Evolutionary conservation across 2,113 vertebrate genomes (phyloP).

Genomic region (Oryzias melastigma): DNA sequence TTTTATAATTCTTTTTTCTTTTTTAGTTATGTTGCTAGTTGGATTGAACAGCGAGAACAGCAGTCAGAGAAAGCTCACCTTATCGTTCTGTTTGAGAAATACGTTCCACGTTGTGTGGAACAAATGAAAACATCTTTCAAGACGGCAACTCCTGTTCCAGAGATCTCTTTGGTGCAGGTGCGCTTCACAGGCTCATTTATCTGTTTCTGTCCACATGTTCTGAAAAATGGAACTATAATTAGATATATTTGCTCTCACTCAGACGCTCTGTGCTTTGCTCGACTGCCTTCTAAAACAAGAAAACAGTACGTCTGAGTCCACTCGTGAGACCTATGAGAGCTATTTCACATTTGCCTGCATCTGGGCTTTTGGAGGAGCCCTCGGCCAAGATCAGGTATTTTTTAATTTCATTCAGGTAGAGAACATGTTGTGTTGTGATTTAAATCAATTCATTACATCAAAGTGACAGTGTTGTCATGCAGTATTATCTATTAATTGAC

Average conservation of each 20-base stretch:
- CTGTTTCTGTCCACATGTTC: not conserved
- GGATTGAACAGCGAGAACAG: slow-evolving; percentile 72
- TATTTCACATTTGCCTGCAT: slow-evolving; percentile 83
- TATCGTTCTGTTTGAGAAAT: slow-evolving; percentile 77
- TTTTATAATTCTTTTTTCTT: slow-evolving; percentile 8
- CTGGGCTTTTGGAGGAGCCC: slow-evolving; percentile 80
- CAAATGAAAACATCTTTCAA: slow-evolving; percentile 77
- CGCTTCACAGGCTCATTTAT: slow-evolving; percentile 8
- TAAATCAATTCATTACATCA: not conserved
- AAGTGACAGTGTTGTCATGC: too few relatives aligned
- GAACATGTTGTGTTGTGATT: not conserved
- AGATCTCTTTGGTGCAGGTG: slow-evolving; percentile 79
- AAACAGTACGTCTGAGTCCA: slow-evolving; percentile 80
- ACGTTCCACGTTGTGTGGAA: slow-evolving; percentile 74
- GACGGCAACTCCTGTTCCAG: slow-evolving; percentile 76
- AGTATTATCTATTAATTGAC: too few relatives aligned
- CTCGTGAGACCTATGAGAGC: slow-evolving; percentile 78
- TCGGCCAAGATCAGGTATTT: slow-evolving; percentile 78
- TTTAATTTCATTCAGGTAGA: slow-evolving; percentile 7
- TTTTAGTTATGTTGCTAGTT: slow-evolving; percentile 71
- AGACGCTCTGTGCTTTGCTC: slow-evolving; percentile 79
- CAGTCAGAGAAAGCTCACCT: slow-evolving; percentile 79
- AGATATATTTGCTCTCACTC: slow-evolving; percentile 7
- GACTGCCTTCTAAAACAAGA: slow-evolving; percentile 80
- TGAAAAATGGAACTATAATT: slow-evolving; percentile 8